Evolutionary conservation across 2,888 invertebrate genomes (phyloP), one percentile per base, ranked within the genome.

Genomic region (Trissolcus japonicus): DNA sequence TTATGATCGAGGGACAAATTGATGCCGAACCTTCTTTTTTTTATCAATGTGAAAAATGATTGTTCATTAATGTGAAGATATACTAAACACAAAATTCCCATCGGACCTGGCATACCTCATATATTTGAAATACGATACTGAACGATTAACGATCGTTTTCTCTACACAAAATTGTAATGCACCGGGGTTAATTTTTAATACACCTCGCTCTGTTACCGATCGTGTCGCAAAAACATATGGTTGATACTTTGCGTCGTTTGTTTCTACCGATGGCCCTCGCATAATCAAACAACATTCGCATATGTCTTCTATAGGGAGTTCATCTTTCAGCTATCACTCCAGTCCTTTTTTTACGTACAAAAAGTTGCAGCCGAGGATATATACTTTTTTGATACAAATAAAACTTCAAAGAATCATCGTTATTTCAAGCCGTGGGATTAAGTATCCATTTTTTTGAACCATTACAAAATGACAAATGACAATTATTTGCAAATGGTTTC

Each of bases 151-250:
- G 65, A 65, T 59, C 54, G 65, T 75, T 65, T 56, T 46, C 55
- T 16, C 55, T 61, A 40, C 46, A 35, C 35, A 85, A 80, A 83
- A 86, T 84, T 84, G 83, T 78, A 60, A 61, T 80, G 77, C 79
- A 69, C 67, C 75, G n/a, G 65, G 78, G 75, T 75, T 80, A 81
- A 85, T 86, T 85, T 85, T 85, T 83, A 81, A 83, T 82, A 83
- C 82, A 82, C 72, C 81, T 82, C 80, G 41, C 56, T 66, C 59
- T 66, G 65, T 65, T 74, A 74, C 81, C 84, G 76, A 84, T 82
- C 82, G 81, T 77, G 76, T 77, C 81, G 74, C 48, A 75, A 79
- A 82, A 85, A 86, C 82, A 84, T 84, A 86, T 85, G 80, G 82
- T 79, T 67, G 68, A 79, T 79, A 78, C 80, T 78, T 79, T 65